A percentile compares a stretch with the other conserved stretches of the same genome.
These are phyloP conservation scores for Mormyrops boulengeri DNA, from an alignment of 2,797 vertebrate species.

Conservation along the genomic window DNA sequence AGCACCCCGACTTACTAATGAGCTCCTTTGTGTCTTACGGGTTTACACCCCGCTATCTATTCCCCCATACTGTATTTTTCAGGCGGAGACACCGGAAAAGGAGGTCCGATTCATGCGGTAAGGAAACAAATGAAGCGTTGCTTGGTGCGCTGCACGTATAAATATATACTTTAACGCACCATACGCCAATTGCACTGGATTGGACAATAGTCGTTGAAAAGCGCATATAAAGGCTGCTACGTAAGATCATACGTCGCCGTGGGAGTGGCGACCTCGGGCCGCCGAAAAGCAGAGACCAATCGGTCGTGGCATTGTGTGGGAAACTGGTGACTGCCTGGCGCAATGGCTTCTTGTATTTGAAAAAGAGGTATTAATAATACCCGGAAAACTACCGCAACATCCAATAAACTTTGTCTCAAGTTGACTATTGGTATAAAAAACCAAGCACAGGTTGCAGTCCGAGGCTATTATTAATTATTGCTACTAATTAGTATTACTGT, in stretches of 20 bases:
- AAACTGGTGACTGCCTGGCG: neutral
- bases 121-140: neutral
- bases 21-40: constrained; percentile 15
- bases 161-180: constrained; percentile 1
- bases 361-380: neutral
- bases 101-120: constrained; percentile 21
- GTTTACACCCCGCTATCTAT: constrained; percentile 16
- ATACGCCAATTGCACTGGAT: neutral
- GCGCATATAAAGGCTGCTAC: neutral
- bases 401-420: neutral
- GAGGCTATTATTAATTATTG: neutral
- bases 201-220: neutral
- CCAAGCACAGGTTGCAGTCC: neutral
- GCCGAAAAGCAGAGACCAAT: neutral
- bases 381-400: neutral
- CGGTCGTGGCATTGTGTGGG: neutral
- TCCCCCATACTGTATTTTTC: constrained; percentile 39
- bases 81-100: constrained; percentile 41
- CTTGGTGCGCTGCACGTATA: neutral
- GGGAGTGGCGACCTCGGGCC: neutral
- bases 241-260: neutral
- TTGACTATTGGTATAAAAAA: neutral
- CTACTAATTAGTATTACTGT: neutral
- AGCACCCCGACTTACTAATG: neutral
- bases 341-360: neutral